Base-by-base conservation (phyloP, 2,113 vertebrate species). In the Crypturellus undulatus region DNA sequence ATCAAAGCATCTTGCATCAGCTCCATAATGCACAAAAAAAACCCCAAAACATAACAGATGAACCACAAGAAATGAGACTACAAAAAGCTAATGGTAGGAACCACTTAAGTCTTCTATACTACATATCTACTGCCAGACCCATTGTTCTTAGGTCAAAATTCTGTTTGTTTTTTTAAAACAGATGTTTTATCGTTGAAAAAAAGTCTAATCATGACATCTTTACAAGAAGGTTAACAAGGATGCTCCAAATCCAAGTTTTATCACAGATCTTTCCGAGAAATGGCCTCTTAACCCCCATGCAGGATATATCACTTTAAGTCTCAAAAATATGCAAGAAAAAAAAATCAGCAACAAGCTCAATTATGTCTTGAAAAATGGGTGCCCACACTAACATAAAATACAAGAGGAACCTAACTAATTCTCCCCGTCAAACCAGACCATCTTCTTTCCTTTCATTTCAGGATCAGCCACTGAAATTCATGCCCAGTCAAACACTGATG, bases 301-400 rank as follows among this genome's bases (percentile, higher is more conserved):
- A 10, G 2, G 40, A 58, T 6, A n/a, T 5, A 52, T 67, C 47
- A 58, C 6, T 42, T 30, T 21, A 38, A 10, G 3, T 10, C 67
- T 45, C 75, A 82, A 67, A 87, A 84, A 73, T 6, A 89, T 3
- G 5, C 10, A 63, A 26, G 13, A 52, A 79, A 24, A 54, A 54
- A 30, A 51, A 5, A 14, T 34, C 67, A 78, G 67, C 3, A 92
- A 36, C 24, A 42, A 70, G 51, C 70, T 75, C 36, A 70, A 14
- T 78, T 83, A 47, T 54, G 87, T 25, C 38, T 60, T 86, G 64
- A 94, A 91, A 94, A 63, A 49, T 17, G 82, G 68, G 65, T 78
- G 12, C 0, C 54, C 3, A 0, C 64, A 24, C 36, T 87, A 84
- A 60, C 69, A n/a, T n/a, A 67, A n/a, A 4, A 34, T 49, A 36